Evolutionary conservation across 2,113 vertebrate genomes (phyloP).

Genomic region (Australoheros scitulus): DNA sequence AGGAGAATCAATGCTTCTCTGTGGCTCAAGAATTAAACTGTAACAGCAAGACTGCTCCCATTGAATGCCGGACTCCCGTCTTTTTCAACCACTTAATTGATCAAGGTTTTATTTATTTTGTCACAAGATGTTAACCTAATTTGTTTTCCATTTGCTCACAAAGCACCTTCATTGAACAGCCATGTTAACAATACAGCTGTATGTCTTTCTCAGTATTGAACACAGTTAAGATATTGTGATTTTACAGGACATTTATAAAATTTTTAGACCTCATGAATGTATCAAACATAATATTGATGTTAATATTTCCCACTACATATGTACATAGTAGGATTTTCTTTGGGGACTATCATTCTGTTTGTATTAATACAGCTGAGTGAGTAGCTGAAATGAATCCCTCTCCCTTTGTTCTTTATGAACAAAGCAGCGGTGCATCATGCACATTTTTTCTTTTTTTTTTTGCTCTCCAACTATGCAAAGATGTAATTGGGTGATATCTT

Average conservation of each 20-base stretch:
- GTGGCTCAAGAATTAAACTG: slow-evolving; percentile 67
- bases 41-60: slow-evolving; percentile 55
- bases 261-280: slow-evolving; percentile 62
- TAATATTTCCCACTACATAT: slow-evolving; percentile 28
- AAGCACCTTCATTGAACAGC: slow-evolving; percentile 68
- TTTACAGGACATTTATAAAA: slow-evolving; percentile 48
- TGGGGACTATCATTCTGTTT: slow-evolving; percentile 45
- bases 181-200: slow-evolving; percentile 49
- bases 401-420: slow-evolving; percentile 64
- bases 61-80: slow-evolving; percentile 36
- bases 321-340: slow-evolving; percentile 39
- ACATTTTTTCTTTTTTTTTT: slow-evolving; percentile 46
- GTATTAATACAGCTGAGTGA: slow-evolving; percentile 45
- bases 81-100: slow-evolving; percentile 74
- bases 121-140: slow-evolving; percentile 74
- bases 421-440: slow-evolving; percentile 68
- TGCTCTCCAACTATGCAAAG: slow-evolving; percentile 62
- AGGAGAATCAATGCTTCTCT: slow-evolving; percentile 71
- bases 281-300: slow-evolving; percentile 61
- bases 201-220: not conserved
- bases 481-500: slow-evolving; percentile 74
- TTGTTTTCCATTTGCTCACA: slow-evolving; percentile 71
- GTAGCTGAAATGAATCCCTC: slow-evolving; percentile 46
- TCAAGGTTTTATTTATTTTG: slow-evolving; percentile 75
- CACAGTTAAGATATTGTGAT: slow-evolving; percentile 34